Conservation (phyloP, 2,113 vertebrate species). For the Podocnemis expansa region DNA sequence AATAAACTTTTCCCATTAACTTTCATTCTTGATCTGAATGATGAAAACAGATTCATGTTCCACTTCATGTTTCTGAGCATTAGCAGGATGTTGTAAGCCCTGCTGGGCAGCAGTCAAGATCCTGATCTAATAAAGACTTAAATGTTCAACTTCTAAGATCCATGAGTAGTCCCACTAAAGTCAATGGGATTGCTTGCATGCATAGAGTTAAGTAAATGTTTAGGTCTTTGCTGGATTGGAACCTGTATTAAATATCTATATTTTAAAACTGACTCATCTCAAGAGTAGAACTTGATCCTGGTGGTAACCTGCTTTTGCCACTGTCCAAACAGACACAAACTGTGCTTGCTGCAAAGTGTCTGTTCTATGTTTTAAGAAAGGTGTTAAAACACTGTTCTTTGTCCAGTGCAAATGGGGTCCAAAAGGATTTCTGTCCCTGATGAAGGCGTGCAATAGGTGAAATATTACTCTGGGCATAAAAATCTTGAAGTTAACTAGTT, state of each 20-base stretch:
- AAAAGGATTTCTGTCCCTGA: not conserved
- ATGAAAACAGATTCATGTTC: not conserved
- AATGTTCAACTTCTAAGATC: not conserved
- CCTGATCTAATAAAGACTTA: not conserved
- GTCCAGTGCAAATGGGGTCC: not conserved
- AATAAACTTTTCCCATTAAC: not conserved
- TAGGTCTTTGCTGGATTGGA: not conserved
- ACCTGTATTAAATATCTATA: not conserved
- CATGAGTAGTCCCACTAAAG: not conserved
- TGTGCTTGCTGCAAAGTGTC: not conserved
- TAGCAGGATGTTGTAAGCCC: not conserved
- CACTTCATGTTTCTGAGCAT: not conserved
- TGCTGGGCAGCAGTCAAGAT: not conserved
- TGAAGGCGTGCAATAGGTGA: not conserved
- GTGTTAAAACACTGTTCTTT: not conserved
- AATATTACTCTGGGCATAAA: not conserved
- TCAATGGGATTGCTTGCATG: not conserved
- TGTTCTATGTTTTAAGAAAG: not conserved
- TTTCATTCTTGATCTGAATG: not conserved
- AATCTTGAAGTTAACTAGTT: not conserved
- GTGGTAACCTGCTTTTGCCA: constrained; percentile 1
- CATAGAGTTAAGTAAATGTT: not conserved
- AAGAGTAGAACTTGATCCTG: not conserved
- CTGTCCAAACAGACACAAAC: not conserved
- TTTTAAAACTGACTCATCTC: not conserved